These are phyloP conservation scores for Cricetomys ansorgei DNA, from an alignment of 2,113 vertebrate genomes.

Conservation along the genomic window DNA sequence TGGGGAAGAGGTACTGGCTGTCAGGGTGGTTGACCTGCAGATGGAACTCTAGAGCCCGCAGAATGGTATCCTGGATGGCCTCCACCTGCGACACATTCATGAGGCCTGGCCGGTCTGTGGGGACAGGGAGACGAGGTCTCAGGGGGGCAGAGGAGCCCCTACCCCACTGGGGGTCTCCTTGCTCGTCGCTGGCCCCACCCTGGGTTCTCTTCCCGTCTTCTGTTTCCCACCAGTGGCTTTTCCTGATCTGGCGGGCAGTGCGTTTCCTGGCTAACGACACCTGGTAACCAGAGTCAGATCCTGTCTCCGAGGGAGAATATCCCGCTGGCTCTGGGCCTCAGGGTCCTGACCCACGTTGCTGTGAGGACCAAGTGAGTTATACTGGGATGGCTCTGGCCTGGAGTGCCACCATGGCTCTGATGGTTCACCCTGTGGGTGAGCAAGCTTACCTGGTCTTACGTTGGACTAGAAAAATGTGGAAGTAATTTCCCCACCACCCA, in stretches of 20 bases:
- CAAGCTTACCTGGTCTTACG: neutral
- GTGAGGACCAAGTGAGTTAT: neutral
- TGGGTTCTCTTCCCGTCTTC: neutral
- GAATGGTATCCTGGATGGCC: constrained; percentile 97
- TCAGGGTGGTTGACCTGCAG: constrained; percentile 96
- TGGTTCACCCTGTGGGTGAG: no score
- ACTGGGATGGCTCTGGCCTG: neutral
- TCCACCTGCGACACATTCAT: constrained; percentile 98
- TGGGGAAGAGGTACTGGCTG: constrained; percentile 97
- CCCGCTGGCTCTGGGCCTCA: neutral
- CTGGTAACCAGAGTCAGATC: neutral
- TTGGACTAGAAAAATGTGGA: neutral
- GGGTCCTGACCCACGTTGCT: neutral
- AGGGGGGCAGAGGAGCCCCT: neutral
- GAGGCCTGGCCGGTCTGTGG: constrained; percentile 96
- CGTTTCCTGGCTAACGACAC: neutral
- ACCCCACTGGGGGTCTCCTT: neutral
- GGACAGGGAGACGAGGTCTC: constrained; percentile 22
- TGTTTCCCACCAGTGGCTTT: neutral
- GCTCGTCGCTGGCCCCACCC: neutral
- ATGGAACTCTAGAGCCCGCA: constrained; percentile 96
- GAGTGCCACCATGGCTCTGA: no score
- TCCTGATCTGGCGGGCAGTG: neutral
- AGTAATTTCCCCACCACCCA: neutral
- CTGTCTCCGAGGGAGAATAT: neutral